A percentile compares a stretch with the other conserved stretches of the same genome.
These are phyloP conservation scores for Cosmorhoe ocellata DNA, from an alignment of 2,888 invertebrate genomes.

Conservation along the genomic window DNA sequence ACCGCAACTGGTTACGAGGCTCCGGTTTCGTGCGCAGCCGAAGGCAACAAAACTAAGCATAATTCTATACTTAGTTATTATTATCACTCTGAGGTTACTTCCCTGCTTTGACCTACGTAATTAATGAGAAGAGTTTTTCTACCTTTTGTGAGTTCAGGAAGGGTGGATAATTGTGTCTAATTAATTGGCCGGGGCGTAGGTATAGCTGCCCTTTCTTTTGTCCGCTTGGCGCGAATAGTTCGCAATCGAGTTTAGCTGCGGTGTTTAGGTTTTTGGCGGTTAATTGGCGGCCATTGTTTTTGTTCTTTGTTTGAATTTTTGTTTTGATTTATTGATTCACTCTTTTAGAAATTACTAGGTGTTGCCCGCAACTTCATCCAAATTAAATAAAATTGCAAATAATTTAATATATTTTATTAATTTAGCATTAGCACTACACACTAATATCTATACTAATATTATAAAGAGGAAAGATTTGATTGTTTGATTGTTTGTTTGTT, in stretches of 20 bases:
- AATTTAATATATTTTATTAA: too few species aligned
- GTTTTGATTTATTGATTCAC: constrained; percentile 21
- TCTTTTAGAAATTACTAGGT: not conserved
- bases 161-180: constrained; percentile 79
- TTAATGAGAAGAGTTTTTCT: constrained; percentile 78
- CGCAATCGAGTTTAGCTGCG: constrained; percentile 51
- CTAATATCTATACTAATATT: too few species aligned
- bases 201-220: constrained; percentile 62
- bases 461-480: too few species aligned
- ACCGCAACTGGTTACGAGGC: too few species aligned
- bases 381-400: too few species aligned
- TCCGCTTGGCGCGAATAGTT: constrained; percentile 57
- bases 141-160: constrained; percentile 75
- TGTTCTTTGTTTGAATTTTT: constrained; percentile 38
- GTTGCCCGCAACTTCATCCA: too few species aligned
- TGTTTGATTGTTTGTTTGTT: too few species aligned
- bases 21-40: too few species aligned
- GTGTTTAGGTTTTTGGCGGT: constrained; percentile 50
- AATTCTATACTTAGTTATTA: too few species aligned
- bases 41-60: too few species aligned
- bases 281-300: constrained; percentile 59
- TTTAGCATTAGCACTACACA: too few species aligned
- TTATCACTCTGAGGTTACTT: constrained; percentile 4
- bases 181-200: constrained; percentile 75
- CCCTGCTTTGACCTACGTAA: constrained; percentile 44